These are phyloP conservation scores for Euphydryas editha DNA, from an alignment of 2,888 invertebrate genomes.

Conservation along the genomic window DNA sequence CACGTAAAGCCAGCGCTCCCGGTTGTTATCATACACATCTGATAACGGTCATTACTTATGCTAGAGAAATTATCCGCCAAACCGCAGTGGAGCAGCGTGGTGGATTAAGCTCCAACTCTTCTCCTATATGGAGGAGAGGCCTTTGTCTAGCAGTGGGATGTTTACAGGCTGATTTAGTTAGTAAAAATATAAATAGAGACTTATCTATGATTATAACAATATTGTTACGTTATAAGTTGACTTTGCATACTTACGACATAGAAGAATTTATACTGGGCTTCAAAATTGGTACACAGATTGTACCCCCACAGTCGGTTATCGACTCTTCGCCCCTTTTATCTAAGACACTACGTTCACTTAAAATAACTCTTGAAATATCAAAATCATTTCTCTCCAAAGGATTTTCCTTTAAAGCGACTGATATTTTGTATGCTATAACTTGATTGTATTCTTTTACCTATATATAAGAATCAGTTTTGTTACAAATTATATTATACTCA, in stretches of 20 bases:
- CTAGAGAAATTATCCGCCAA: no score
- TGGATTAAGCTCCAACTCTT: no score
- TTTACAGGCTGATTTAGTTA: no score
- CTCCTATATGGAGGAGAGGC: no score
- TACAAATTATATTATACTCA: not conserved
- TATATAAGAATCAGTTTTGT: conserved; percentile 2
- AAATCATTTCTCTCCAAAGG: conserved; percentile 38
- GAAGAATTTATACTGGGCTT: conserved; percentile 27
- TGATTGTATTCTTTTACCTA: conserved; percentile 48
- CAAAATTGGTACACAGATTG: conserved; percentile 48
- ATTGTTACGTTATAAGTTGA: not conserved
- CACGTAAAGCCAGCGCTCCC: no score
- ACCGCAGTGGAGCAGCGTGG: no score
- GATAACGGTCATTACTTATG: no score
- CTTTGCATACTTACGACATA: conserved; percentile 26
- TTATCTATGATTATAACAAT: not conserved
- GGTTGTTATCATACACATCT: no score
- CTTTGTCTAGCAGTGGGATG: no score
- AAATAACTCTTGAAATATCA: conserved; percentile 42
- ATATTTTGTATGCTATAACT: conserved; percentile 48
- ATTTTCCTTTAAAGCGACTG: conserved; percentile 44
- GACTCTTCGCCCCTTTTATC: conserved; percentile 29
- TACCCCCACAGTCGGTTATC: conserved; percentile 50
- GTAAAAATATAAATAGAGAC: no score
- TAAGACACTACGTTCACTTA: conserved; percentile 51